Conservation (phyloP, 2,888 invertebrate species). For the Palloptera scutellata region DNA sequence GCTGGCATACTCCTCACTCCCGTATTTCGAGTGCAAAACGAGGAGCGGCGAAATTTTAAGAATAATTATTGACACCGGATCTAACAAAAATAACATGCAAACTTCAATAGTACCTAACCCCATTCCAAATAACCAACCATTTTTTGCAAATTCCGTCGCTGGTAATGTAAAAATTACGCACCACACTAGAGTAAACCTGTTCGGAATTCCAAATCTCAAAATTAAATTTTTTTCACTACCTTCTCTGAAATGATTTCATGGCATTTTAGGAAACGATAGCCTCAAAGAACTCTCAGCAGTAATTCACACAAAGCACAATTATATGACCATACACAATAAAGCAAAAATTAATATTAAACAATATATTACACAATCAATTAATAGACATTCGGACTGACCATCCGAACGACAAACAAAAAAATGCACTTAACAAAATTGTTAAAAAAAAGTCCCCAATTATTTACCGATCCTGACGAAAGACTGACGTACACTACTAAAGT, state of each 20-base stretch:
- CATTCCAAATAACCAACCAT: neutral
- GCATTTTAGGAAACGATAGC: conserved; percentile 23
- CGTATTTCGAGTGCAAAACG: conserved; percentile 17
- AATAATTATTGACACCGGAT: conserved; percentile 16
- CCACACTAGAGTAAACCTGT: conserved; percentile 18
- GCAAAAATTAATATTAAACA: conserved; percentile 24
- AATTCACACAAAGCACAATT: conserved; percentile 21
- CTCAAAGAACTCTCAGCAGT: conserved; percentile 20
- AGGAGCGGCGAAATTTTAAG: conserved; percentile 11
- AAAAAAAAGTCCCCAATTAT: conserved; percentile 16
- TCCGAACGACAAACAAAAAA: conserved; percentile 10
- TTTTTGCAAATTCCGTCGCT: conserved; percentile 12
- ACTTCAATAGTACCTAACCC: neutral
- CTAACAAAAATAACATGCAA: conserved; percentile 10
- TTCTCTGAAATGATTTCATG: conserved; percentile 23
- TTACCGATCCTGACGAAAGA: too few species aligned
- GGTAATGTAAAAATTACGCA: conserved; percentile 14
- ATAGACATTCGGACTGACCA: conserved; percentile 15
- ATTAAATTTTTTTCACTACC: conserved; percentile 26
- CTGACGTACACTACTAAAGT: too few species aligned
- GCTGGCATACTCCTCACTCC: conserved; percentile 12
- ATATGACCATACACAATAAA: conserved; percentile 21
- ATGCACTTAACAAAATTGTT: conserved; percentile 2
- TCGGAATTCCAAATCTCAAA: conserved; percentile 5
- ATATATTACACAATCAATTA: conserved; percentile 13